Percentiles rank a stretch among this genome's conserved stretches.
phyloP scores from a whole-genome alignment of 2,797 vertebrate species.

The Rhabdomys pumilio region DNA sequence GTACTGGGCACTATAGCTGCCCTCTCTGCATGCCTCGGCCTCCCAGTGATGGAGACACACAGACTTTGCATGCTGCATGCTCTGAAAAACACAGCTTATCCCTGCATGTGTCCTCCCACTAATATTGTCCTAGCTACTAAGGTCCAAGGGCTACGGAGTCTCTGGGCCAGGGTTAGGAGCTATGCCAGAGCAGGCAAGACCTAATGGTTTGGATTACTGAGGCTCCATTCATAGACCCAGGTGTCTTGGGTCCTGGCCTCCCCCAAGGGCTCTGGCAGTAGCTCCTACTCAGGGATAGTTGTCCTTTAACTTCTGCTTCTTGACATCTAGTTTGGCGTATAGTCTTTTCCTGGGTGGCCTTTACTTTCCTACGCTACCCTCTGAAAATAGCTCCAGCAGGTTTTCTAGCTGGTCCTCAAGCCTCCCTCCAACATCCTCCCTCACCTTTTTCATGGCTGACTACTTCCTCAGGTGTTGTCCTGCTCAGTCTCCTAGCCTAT shows the following conservation, averaged over 20 bases:
- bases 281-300: neutral
- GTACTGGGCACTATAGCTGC: conserved; percentile 83
- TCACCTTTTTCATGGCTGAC: neutral
- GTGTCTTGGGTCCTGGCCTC: neutral
- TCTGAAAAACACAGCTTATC: conserved; percentile 50
- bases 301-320: neutral
- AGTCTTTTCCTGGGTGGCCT: conserved; percentile 40
- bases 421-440: neutral
- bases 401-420: neutral
- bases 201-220: neutral
- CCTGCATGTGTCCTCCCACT: conserved; percentile 77
- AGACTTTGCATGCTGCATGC: conserved; percentile 63
- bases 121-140: conserved; percentile 76
- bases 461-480: neutral
- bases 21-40: conserved; percentile 79
- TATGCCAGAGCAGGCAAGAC: neutral
- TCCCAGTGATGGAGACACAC: conserved; percentile 13
- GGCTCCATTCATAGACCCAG: neutral
- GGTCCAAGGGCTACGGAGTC: conserved; percentile 3
- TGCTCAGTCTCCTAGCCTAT: neutral
- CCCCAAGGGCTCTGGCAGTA: neutral
- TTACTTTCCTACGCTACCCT: neutral
- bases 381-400: neutral
- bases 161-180: neutral
- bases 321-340: neutral